These are phyloP conservation scores for Psephotus haematonotus DNA, from an alignment of 2,113 vertebrate genomes.

Conservation along the genomic window DNA sequence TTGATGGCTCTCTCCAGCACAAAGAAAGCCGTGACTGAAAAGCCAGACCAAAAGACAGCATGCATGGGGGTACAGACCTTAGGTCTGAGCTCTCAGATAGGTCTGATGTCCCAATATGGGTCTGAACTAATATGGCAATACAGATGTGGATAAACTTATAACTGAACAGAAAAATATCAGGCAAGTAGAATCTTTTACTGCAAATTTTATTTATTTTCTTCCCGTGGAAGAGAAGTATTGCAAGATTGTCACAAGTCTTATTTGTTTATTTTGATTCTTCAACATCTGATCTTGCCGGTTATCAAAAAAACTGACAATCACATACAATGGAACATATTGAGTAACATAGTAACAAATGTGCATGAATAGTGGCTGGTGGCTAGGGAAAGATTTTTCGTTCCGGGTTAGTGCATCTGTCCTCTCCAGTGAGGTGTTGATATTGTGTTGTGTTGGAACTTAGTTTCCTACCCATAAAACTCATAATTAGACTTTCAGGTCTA, in stretches of 20 bases:
- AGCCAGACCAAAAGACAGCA: neutral
- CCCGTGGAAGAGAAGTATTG: neutral
- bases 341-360: neutral
- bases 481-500: neutral
- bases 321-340: neutral
- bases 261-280: neutral
- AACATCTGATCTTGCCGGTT: neutral
- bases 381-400: neutral
- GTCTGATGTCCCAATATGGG: neutral
- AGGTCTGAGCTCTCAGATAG: neutral
- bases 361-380: neutral
- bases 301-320: neutral
- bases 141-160: neutral
- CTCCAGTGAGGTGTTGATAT: neutral
- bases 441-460: neutral
- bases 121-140: neutral
- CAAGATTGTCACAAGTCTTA: neutral
- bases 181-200: neutral
- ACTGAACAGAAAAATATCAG: neutral
- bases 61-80: neutral
- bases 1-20: neutral
- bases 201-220: neutral
- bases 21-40: neutral
- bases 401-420: neutral
- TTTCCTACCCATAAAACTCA: neutral